These are phyloP conservation scores for Phataginus tricuspis DNA, from an alignment of 2,797 vertebrate genomes.

Conservation along the genomic window DNA sequence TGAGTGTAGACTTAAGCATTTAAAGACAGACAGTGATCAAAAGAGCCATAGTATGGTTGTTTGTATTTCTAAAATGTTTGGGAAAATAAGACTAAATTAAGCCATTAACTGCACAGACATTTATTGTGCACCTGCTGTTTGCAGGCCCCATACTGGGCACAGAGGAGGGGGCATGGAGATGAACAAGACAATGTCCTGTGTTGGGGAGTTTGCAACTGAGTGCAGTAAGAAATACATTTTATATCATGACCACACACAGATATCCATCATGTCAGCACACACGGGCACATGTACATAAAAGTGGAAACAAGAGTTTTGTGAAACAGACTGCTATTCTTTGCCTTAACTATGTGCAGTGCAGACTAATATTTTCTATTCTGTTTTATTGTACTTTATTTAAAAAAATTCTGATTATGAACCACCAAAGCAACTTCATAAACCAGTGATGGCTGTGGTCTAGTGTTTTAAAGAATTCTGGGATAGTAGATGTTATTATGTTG, in stretches of 20 bases:
- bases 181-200: not conserved
- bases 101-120: not conserved
- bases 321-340: not conserved
- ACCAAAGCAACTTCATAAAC: not conserved
- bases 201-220: no score
- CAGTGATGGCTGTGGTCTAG: not conserved
- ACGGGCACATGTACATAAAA: not conserved
- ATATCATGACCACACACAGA: not conserved
- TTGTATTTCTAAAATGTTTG: not conserved
- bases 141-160: not conserved
- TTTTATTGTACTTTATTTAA: not conserved
- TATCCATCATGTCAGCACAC: not conserved
- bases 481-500: not conserved
- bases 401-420: not conserved
- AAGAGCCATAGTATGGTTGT: not conserved
- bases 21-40: not conserved
- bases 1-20: not conserved
- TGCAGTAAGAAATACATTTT: not conserved
- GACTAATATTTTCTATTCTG: not conserved
- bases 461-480: not conserved
- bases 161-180: not conserved
- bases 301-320: not conserved
- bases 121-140: not conserved
- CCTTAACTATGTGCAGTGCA: not conserved
- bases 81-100: not conserved